Percentiles rank a stretch among this genome's conserved stretches.
Evolutionary conservation across 2,888 invertebrate species (phyloP).

Genomic region (Neoaliturus tenellus): DNA sequence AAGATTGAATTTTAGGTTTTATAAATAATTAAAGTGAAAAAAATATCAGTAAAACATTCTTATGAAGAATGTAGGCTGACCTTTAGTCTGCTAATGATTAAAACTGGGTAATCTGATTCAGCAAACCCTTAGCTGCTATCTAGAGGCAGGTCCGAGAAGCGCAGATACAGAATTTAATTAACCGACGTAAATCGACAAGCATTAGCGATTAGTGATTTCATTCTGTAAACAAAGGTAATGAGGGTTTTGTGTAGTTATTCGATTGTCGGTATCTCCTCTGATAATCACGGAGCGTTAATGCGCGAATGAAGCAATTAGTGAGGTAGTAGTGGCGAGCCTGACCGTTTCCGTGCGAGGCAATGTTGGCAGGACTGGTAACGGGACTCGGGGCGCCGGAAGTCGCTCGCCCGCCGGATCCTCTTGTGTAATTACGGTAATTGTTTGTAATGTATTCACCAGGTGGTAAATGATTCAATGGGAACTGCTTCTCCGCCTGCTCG

Average conservation of each 20-base stretch:
- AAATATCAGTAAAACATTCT: too few relatives aligned
- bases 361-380: constrained; percentile 20
- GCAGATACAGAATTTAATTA: too few relatives aligned
- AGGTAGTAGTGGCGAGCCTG: neutral
- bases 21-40: too few relatives aligned
- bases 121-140: too few relatives aligned
- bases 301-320: constrained; percentile 22
- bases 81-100: too few relatives aligned
- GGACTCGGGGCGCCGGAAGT: constrained; percentile 23
- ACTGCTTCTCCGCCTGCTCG: neutral
- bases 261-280: neutral
- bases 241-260: neutral
- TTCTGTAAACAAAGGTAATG: neutral
- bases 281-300: neutral
- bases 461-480: constrained; percentile 17
- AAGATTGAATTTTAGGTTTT: too few relatives aligned
- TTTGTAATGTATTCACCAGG: constrained; percentile 48
- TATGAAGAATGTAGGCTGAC: too few relatives aligned
- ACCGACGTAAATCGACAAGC: too few relatives aligned
- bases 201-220: too few relatives aligned
- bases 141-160: too few relatives aligned
- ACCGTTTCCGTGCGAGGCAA: neutral
- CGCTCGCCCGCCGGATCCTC: constrained; percentile 1
- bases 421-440: constrained; percentile 47
- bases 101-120: too few relatives aligned